Evolutionary conservation across 2,888 invertebrate genomes (phyloP).

Genomic region (Agriopis marginaria): DNA sequence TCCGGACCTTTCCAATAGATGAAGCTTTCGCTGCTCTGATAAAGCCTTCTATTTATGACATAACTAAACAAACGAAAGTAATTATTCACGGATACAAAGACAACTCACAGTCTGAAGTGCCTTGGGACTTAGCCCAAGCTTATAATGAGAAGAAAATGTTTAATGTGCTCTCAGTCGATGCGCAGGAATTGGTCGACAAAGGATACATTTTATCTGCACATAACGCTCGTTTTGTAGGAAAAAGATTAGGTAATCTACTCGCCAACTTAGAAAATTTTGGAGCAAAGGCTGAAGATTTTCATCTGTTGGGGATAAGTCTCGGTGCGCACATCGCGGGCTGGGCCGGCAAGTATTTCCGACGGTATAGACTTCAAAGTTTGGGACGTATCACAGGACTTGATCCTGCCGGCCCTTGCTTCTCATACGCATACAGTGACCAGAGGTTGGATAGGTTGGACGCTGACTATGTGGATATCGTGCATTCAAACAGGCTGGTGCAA

Average conservation of each 20-base stretch:
- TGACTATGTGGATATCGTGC: constrained; percentile 77
- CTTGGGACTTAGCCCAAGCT: constrained; percentile 73
- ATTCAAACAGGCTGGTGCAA: constrained; percentile 79
- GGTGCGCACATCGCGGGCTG: constrained; percentile 86
- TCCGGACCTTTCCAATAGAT: constrained; percentile 69
- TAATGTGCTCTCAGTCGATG: constrained; percentile 79
- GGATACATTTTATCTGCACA: constrained; percentile 78
- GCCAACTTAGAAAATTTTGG: constrained; percentile 78
- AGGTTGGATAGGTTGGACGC: constrained; percentile 79
- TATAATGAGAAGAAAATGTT: constrained; percentile 79
- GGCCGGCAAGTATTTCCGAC: constrained; percentile 78
- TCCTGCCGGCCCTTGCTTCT: constrained; percentile 83
- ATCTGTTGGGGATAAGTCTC: constrained; percentile 86
- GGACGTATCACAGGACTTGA: constrained; percentile 82
- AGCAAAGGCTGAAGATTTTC: constrained; percentile 79
- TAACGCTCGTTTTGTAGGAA: constrained; percentile 80
- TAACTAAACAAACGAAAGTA: constrained; percentile 79
- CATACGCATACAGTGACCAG: constrained; percentile 74
- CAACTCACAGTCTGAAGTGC: constrained; percentile 75
- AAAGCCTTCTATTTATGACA: constrained; percentile 71
- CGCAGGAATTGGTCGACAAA: constrained; percentile 76
- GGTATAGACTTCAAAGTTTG: constrained; percentile 69
- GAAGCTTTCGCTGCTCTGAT: constrained; percentile 70
- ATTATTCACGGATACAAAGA: constrained; percentile 82
- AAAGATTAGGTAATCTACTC: constrained; percentile 82